Percentiles rank a stretch among this genome's conserved stretches.
phyloP scores from a whole-genome alignment of 1,140 invertebrate genomes.

The Thaumetopoea pityocampa region DNA sequence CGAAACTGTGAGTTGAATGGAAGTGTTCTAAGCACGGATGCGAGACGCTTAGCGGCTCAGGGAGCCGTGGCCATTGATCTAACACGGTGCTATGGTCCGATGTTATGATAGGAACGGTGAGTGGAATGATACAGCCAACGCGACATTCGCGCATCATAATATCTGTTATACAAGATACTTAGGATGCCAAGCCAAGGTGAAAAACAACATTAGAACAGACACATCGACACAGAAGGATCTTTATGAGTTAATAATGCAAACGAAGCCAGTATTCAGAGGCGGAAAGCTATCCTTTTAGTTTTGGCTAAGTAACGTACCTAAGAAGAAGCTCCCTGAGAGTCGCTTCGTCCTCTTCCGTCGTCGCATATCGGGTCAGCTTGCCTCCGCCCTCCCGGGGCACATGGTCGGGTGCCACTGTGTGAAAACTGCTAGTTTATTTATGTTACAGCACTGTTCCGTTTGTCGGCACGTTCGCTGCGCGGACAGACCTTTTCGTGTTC shows the following conservation, averaged over 20 bases:
- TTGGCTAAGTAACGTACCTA: conserved; percentile 81
- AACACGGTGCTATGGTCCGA: conserved; percentile 54
- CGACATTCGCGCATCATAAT: conserved; percentile 43
- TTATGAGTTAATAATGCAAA: conserved; percentile 56
- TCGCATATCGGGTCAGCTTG: conserved; percentile 77
- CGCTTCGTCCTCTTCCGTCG: conserved; percentile 88
- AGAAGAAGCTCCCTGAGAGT: conserved; percentile 91
- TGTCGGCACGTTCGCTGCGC: not conserved
- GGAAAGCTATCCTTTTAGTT: conserved; percentile 56
- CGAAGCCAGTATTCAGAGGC: conserved; percentile 64
- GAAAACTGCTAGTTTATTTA: conserved; percentile 62
- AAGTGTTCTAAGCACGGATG: conserved; percentile 31
- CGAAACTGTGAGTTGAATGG: conserved; percentile 26
- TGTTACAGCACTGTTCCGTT: conserved; percentile 10
- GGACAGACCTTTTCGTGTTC: not conserved
- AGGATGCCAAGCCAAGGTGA: conserved; percentile 65
- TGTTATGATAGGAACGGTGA: conserved; percentile 51
- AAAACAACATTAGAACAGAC: conserved; percentile 49
- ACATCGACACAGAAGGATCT: conserved; percentile 54
- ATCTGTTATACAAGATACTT: conserved; percentile 70
- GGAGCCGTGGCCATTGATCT: conserved; percentile 55
- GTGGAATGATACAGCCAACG: conserved; percentile 41
- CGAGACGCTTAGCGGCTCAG: conserved; percentile 23
- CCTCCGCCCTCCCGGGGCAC: conserved; percentile 74
- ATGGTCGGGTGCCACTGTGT: conserved; percentile 74